Base-by-base conservation (phyloP, 2,797 vertebrate genomes). In the Enteromius argenteus region DNA sequence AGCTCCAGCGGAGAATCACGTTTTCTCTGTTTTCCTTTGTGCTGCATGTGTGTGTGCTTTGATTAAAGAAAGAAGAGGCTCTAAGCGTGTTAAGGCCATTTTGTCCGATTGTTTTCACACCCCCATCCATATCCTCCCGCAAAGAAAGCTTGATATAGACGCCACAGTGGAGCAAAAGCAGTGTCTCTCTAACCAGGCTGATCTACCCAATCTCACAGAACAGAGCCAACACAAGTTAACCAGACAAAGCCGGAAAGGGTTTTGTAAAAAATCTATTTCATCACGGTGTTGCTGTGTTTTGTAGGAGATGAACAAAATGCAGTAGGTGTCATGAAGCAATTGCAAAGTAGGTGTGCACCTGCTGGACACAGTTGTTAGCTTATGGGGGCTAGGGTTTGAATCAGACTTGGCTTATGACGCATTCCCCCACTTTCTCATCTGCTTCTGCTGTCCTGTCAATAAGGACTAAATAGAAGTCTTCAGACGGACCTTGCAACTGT, bases 11-110 rank as follows among this genome's bases (percentile, higher is more conserved):
- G 88, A 91, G 92, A 94, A 95, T 94, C 88, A 90, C 88, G 89
- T 95, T 94, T 93, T 89, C 91, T 90, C 91, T 90, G 92, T 93
- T 87, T 91, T 89, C 90, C 91, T 95, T 95, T 94, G 93, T 95
- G 92, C 85, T 89, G 91, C 91, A 92, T 94, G 94, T 95, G 94
- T 95, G 95, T 93, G 94, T 93, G 93, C 93, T 93, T 94, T 92
- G 94, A 96, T 96, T 95, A 95, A 95, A 95, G 94, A 95, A 93
- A 93, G 91, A 93, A 94, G 93, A 94, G 94, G 93, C 94, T 92
- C 94, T 96, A 95, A 95, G 94, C 95, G 89, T 90, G 92, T 96
- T 95, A 95, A 89, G 92, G 91, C 92, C 93, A 94, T 95, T 96
- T 94, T 94, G 93, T 95, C 91, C 91, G 87, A 94, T 95, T 96